phyloP scores from a whole-genome alignment of 2,797 vertebrate genomes.

The Pelochelys cantorii region DNA sequence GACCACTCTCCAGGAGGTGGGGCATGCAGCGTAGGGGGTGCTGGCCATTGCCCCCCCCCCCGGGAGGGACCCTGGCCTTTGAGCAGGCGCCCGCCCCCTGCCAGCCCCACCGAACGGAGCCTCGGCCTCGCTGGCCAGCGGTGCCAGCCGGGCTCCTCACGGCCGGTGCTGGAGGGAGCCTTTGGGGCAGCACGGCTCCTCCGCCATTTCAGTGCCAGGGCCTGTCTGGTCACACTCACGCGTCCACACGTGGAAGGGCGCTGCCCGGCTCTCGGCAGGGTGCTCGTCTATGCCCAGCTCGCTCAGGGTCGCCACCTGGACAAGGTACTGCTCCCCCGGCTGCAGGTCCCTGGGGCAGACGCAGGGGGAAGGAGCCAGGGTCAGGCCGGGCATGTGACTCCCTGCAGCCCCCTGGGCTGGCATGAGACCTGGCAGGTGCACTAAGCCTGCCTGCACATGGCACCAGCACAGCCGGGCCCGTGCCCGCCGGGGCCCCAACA shows the following conservation, averaged over 20 bases:
- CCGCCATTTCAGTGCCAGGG: no score
- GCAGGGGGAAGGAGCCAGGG: background rate
- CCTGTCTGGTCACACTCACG: slow-evolving; percentile 81
- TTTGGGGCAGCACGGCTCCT: background rate
- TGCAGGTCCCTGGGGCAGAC: slow-evolving; percentile 86
- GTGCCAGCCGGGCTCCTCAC: background rate
- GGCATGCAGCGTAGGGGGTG: no score
- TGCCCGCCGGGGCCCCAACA: background rate
- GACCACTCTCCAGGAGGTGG: background rate
- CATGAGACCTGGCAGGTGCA: no score
- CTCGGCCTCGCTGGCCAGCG: background rate
- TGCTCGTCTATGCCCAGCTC: slow-evolving; percentile 86
- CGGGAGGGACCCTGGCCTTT: background rate
- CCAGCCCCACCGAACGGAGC: background rate
- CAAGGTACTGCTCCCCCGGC: slow-evolving; percentile 90
- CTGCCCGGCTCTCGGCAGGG: slow-evolving; percentile 88
- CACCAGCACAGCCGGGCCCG: background rate
- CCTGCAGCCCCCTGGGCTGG: no score
- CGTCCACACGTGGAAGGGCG: slow-evolving; percentile 91
- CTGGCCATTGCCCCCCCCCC: background rate
- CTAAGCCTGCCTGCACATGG: background rate
- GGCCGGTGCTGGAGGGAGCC: no score
- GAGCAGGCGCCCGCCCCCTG: background rate
- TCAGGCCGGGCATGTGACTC: no score
- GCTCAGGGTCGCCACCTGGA: slow-evolving; percentile 89